A percentile compares a stretch with the other conserved stretches of the same genome.
Conservation (phyloP, 2,888 invertebrate genomes). For the Tinea pellionella region DNA sequence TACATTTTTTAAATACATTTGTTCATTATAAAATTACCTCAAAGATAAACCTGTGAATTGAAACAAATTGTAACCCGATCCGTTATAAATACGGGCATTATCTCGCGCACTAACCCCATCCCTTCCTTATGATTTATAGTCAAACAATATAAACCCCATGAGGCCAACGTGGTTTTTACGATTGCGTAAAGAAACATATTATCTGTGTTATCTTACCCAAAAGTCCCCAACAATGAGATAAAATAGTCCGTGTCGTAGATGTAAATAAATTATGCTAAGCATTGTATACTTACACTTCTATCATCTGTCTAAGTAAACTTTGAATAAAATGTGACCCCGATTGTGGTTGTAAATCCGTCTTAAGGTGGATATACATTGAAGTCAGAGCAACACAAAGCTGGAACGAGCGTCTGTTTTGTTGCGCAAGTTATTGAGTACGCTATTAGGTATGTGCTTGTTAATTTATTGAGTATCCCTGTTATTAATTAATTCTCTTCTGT, state of each 20-base stretch:
- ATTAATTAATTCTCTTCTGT: too few relatives aligned
- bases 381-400: too few relatives aligned
- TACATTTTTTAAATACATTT: too few relatives aligned
- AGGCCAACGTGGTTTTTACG: slow-evolving; percentile 43
- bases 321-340: slow-evolving; percentile 42
- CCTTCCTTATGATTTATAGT: slow-evolving; percentile 25
- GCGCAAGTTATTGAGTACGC: too few relatives aligned
- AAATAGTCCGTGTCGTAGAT: slow-evolving; percentile 44
- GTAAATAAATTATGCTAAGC: slow-evolving; percentile 60
- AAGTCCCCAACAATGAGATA: slow-evolving; percentile 58
- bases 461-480: too few relatives aligned
- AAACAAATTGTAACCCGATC: not conserved
- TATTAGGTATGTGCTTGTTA: too few relatives aligned
- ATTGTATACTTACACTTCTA: slow-evolving; percentile 36
- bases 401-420: too few relatives aligned
- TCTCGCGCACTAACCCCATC: not conserved
- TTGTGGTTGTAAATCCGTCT: slow-evolving; percentile 51
- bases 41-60: not conserved
- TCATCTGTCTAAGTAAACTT: slow-evolving; percentile 55
- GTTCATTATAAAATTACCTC: too few relatives aligned
- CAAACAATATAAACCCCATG: slow-evolving; percentile 40
- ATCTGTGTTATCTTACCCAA: slow-evolving; percentile 59
- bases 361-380: slow-evolving; percentile 15
- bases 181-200: slow-evolving; percentile 53
- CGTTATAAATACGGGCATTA: not conserved